Base-by-base conservation (phyloP, 2,888 invertebrate genomes). In the Polyommatus iphigenia region DNA sequence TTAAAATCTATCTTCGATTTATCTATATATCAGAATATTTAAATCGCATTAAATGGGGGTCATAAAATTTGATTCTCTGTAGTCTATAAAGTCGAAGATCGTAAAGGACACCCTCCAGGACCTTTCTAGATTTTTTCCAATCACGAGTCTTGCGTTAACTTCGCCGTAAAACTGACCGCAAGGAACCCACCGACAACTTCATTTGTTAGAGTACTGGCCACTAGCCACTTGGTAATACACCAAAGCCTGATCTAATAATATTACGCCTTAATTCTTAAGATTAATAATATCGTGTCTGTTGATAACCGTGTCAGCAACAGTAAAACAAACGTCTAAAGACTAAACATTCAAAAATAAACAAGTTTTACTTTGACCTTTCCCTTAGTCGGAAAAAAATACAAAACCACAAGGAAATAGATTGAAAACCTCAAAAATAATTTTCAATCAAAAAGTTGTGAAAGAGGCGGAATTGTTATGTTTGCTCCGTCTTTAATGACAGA, bases 91-190 rank as follows among this genome's bases (percentile, higher is more conserved):
- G 15, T 29, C 15, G 15, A 6, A 32, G 18, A 4, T 32, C 4
- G 29, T 67, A 67, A 32, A 67, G 29, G 13, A 13, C 15, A 32
- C 6, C 15, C 13, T 24, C 1, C 1, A 24, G 24, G 62, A 24
- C 10, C 15, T 67, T 67, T 32, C 29, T 32, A 67, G 67, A 67
- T 62, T 62, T 62, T 62, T 24, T 62, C 24, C 62, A 62, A 62
- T 62, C 62, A 62, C 62, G 24, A 62, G 54, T 54, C 18, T 50
- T 24, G 67, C 15, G 67, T 67, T 29, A 29, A 29, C 67, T 67
- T 10, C 67, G 29, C 67, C 67, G 29, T 67, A 67, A 67, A 67
- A 29, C 29, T 3, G 15, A 32, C 20, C 67, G 13, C 13, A 67
- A 18, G 18, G 67, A 18, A 67, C 29, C 24, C 59, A 59, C 8